Base-by-base conservation (phyloP, 2,113 vertebrate genomes). In the Larimichthys polyactis region DNA sequence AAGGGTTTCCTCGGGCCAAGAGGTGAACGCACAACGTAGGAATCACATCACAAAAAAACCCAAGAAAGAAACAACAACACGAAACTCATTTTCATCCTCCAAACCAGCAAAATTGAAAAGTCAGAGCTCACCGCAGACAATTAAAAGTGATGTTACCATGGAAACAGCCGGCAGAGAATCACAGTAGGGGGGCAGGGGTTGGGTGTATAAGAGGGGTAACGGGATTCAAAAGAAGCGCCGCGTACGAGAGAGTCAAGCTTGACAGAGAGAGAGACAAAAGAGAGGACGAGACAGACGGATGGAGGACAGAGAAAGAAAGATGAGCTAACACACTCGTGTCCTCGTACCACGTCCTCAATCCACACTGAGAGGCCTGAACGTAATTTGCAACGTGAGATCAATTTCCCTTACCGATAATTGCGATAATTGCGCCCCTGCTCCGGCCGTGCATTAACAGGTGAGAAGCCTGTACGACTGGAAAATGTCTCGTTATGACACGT, bases 71-170 rank as follows among this genome's bases (percentile, higher is more conserved):
- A 54, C 8, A 52, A 17, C 19, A 51, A 52, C 7, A 20, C 15
- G 14, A 14, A 32, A 20, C 75, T 57, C 49, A 66, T 73, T 75
- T 55, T 62, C 46, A 62, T 20, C 58, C 67, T 60, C 62, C 40
- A 10, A 22, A 36, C 20, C 49, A 48, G 36, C 71, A 17, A 76
- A 79, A 81, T 24, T 48, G 29, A 85, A 81, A 79, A 85, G 83
- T 70, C 87, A 58, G 81, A 80, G 71, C 78, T 82, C 76, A 16
- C 78, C 52, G 82, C 84, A 87, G 89, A 83, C 89, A 80, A 79
- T 78, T 76, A 79, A 79, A 85, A 81, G 79, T 66, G 79, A 86
- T 22, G 91, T 93, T 92, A 81, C 93, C 89, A 92, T 92, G 87
- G 93, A 78, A 93, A 94, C 92, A 91, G 88, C 65, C 66, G 32